Evolutionary conservation across 2,113 vertebrate genomes (phyloP), one percentile per base, ranked within the genome.

Genomic region (Myotis davidii): DNA sequence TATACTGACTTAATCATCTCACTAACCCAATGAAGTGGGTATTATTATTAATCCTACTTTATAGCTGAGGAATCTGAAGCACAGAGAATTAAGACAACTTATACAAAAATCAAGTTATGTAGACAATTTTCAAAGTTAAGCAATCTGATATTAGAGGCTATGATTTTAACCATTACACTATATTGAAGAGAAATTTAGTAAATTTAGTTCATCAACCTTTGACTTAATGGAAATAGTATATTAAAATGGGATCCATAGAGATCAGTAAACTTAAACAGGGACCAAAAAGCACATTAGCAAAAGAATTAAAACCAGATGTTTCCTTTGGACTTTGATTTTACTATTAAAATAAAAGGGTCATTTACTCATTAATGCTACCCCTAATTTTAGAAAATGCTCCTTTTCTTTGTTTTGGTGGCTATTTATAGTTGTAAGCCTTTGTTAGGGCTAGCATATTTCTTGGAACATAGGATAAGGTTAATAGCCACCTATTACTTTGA

Each of bases 381-480:
- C 3, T 59, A 73, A 73, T 95, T 92, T 93, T 96, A 90, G 72
- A 93, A 91, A 93, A 76, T 73, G 3, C n/a, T 59, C 89, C 34
- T 82, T 76, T 90, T 69, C 20, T 78, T 0, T 81, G 23, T 78
- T 83, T 95, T 65, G 6, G n/a, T 61, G 23, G 27, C 52, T 91
- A 84, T 89, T 9, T 83, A 69, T 54, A 93, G 48, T 73, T 94
- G 21, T 48, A 73, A 89, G 32, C 12, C 17, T 29, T 91, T 34
- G 37, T 32, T 64, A 64, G 37, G 72, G 32, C n/a, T 52, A 37
- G 14, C 34, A 48, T 83, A 18, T 48, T n/a, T 72, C 95, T 91
- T 86, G 27, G 23, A 92, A 65, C 2, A 0, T 87, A 84, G 4
- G 27, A 74, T 39, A 72, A 1, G 14, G 45, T 96, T 95, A 85